A percentile compares a stretch with the other conserved stretches of the same genome.
Evolutionary conservation across 1,140 invertebrate genomes (phyloP).

Genomic region (Tyrophagus putrescentiae): DNA sequence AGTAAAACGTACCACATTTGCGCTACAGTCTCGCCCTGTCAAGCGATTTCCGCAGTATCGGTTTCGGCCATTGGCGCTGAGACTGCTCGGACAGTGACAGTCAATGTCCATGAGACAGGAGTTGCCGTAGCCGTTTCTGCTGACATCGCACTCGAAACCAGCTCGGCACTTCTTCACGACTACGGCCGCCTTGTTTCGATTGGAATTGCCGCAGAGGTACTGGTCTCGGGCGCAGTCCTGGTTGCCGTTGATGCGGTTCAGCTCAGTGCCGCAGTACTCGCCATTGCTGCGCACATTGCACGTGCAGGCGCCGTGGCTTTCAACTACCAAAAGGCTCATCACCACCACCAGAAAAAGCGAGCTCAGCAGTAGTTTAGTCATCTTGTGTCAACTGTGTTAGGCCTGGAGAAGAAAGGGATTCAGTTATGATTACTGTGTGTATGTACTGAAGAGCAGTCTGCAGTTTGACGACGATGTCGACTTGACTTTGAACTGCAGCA

Average conservation of each 20-base stretch:
- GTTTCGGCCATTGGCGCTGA: background rate
- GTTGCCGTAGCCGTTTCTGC: background rate
- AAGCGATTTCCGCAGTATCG: slow-evolving; percentile 14
- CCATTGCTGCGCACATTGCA: background rate
- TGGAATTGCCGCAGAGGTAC: slow-evolving; percentile 4
- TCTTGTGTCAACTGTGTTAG: too few relatives aligned
- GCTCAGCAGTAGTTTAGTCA: too few relatives aligned
- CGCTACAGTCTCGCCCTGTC: slow-evolving; percentile 4
- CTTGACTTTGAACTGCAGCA: too few relatives aligned
- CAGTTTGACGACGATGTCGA: too few relatives aligned
- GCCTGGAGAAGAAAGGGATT: too few relatives aligned
- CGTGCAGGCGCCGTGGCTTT: background rate
- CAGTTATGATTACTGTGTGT: too few relatives aligned
- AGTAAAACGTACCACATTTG: slow-evolving; percentile 1
- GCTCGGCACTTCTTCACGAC: background rate
- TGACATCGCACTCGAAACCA: slow-evolving; percentile 11
- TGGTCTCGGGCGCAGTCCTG: slow-evolving; percentile 12
- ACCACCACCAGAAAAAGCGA: background rate
- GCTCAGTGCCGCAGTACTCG: slow-evolving; percentile 11
- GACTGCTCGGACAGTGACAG: slow-evolving; percentile 7
- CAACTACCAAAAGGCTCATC: background rate
- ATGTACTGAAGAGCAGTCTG: too few relatives aligned
- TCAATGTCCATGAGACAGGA: slow-evolving; percentile 14
- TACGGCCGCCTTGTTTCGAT: background rate
- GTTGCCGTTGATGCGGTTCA: slow-evolving; percentile 15